Conservation (phyloP, 1,140 invertebrate genomes). For the Carcinoscorpius rotundicauda region DNA sequence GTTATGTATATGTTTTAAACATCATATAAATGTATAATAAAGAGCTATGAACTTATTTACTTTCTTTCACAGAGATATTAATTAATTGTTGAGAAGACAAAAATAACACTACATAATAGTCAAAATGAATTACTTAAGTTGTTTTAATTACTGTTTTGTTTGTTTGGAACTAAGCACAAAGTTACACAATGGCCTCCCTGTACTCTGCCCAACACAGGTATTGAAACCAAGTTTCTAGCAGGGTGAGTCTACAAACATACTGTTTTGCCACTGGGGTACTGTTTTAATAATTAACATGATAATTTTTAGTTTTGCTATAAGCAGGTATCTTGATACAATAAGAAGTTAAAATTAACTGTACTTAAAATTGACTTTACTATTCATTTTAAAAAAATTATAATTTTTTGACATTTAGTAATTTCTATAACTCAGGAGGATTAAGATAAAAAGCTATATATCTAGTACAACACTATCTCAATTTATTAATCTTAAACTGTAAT, state of each 20-base stretch:
- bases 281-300: no score
- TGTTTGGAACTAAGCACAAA: neutral
- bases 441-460: neutral
- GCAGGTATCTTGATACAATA: neutral
- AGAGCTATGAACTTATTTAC: neutral
- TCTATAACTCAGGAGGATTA: neutral
- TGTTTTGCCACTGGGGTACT: no score
- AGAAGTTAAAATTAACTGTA: neutral
- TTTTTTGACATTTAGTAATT: neutral
- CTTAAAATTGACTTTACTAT: neutral
- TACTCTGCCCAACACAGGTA: no score
- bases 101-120: neutral
- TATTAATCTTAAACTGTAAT: neutral
- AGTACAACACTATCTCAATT: neutral
- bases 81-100: neutral
- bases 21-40: neutral
- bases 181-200: no score
- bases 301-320: no score
- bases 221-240: no score
- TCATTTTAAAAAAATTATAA: neutral
- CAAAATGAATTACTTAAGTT: neutral
- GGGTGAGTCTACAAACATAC: no score
- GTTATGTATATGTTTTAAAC: no score
- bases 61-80: neutral
- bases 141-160: neutral